These are phyloP conservation scores for Macropus fuliginosus DNA, from an alignment of 2,797 vertebrate species.

Conservation along the genomic window DNA sequence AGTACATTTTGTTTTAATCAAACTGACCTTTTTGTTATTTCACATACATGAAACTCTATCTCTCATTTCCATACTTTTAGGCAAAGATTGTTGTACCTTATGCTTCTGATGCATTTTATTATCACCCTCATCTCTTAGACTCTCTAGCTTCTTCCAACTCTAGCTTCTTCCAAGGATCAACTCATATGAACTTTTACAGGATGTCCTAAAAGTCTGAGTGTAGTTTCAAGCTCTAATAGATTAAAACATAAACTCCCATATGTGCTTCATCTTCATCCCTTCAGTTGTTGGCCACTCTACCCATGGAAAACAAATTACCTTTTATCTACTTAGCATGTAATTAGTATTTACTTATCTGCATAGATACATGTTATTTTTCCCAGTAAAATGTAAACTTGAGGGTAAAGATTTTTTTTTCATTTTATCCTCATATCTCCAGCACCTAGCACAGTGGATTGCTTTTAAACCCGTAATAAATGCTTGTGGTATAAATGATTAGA, in stretches of 20 bases:
- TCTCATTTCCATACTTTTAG: not conserved
- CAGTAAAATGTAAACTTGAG: not conserved
- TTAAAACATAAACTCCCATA: not conserved
- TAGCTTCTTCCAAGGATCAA: not conserved
- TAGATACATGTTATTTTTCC: not conserved
- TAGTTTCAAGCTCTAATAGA: not conserved
- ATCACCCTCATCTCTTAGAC: not conserved
- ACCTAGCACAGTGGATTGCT: not conserved
- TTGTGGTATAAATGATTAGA: slow-evolving; percentile 12
- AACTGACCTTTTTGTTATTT: not conserved
- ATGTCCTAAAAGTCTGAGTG: not conserved
- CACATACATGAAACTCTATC: not conserved
- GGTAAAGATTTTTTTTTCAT: not conserved
- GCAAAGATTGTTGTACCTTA: not conserved
- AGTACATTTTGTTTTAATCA: not conserved
- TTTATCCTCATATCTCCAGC: not conserved
- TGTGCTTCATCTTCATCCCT: not conserved
- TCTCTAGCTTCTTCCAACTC: not conserved
- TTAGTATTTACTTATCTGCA: slow-evolving; percentile 17
- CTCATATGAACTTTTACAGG: not conserved
- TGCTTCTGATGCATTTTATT: not conserved
- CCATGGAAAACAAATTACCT: not conserved
- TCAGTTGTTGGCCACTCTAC: not conserved
- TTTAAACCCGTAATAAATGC: not conserved
- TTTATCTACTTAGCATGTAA: not conserved